These are phyloP conservation scores for Drosophila multiciliata DNA, from an alignment of 2,888 invertebrate species.

Conservation along the genomic window DNA sequence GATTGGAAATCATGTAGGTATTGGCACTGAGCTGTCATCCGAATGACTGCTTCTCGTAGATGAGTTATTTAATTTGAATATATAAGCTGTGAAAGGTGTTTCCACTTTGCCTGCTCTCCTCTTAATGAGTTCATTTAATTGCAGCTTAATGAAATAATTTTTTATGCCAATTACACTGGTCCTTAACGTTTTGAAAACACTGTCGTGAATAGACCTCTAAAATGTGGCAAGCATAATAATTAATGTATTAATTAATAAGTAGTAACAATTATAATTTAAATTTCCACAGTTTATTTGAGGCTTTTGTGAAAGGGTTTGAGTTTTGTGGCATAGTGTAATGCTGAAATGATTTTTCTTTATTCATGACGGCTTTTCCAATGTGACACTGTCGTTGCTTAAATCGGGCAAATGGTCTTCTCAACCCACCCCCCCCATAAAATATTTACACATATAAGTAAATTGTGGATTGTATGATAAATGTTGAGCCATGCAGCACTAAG, in stretches of 20 bases:
- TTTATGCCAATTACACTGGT: slow-evolving; percentile 54
- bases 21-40: slow-evolving; percentile 36
- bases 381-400: slow-evolving; percentile 64
- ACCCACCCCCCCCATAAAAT: slow-evolving; percentile 60
- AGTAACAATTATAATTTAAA: not conserved
- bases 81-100: slow-evolving; percentile 36
- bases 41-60: not conserved
- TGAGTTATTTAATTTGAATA: slow-evolving; percentile 29
- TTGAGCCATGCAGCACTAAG: slow-evolving; percentile 17
- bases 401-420: slow-evolving; percentile 59
- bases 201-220: too few species aligned
- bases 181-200: not conserved
- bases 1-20: slow-evolving; percentile 40
- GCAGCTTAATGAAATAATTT: slow-evolving; percentile 64
- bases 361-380: slow-evolving; percentile 38
- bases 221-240: not conserved
- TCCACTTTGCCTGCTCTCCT: slow-evolving; percentile 26
- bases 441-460: slow-evolving; percentile 46
- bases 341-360: slow-evolving; percentile 5
- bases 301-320: not conserved
- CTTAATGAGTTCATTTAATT: slow-evolving; percentile 49
- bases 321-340: slow-evolving; percentile 8
- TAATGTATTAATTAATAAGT: not conserved
- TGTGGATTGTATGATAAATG: slow-evolving; percentile 57
- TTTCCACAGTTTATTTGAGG: not conserved